Conservation (phyloP, 2,113 vertebrate species). For the Misgurnus mizolepis region DNA sequence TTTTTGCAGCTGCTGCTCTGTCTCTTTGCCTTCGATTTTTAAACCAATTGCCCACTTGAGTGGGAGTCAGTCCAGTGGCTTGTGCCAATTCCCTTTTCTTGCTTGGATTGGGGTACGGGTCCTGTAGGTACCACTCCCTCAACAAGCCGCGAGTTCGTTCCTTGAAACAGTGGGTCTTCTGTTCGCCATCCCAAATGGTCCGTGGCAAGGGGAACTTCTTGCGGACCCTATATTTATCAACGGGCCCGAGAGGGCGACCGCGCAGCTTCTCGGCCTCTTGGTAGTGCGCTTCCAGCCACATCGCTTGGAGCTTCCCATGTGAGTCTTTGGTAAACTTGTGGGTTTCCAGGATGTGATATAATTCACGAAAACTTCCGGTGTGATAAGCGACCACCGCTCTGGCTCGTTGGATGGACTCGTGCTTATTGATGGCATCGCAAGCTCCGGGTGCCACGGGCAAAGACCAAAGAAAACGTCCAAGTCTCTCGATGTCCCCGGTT, state of each 20-base stretch:
- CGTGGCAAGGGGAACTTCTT: slow-evolving; percentile 98
- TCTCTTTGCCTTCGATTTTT: slow-evolving; percentile 97
- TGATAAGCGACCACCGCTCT: slow-evolving; percentile 96
- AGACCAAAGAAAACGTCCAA: slow-evolving; percentile 98
- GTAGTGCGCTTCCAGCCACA: slow-evolving; percentile 99
- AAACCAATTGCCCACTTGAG: slow-evolving; percentile 99
- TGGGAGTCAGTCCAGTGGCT: slow-evolving; percentile 96
- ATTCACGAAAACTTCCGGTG: slow-evolving; percentile 93
- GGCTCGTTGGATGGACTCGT: slow-evolving; percentile 96
- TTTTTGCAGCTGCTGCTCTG: slow-evolving; percentile 95
- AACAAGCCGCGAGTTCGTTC: slow-evolving; percentile 96
- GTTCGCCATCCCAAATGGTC: slow-evolving; percentile 98
- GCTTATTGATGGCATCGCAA: slow-evolving; percentile 95
- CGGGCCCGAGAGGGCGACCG: slow-evolving; percentile 92
- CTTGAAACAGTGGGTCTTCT: slow-evolving; percentile 99
- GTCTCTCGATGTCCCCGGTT: slow-evolving; percentile 95
- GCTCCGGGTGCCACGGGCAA: slow-evolving; percentile 92
- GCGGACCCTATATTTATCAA: slow-evolving; percentile 97
- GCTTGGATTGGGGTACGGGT: slow-evolving; percentile 97
- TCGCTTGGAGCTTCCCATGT: slow-evolving; percentile 95
- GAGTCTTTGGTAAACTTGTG: slow-evolving; percentile 98
- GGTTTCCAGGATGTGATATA: slow-evolving; percentile 97
- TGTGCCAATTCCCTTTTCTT: slow-evolving; percentile 98
- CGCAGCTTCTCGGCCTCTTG: slow-evolving; percentile 97
- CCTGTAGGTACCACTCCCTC: slow-evolving; percentile 98